Conservation (phyloP, 1,140 invertebrate species). For the Philotrypesis tridentata region DNA sequence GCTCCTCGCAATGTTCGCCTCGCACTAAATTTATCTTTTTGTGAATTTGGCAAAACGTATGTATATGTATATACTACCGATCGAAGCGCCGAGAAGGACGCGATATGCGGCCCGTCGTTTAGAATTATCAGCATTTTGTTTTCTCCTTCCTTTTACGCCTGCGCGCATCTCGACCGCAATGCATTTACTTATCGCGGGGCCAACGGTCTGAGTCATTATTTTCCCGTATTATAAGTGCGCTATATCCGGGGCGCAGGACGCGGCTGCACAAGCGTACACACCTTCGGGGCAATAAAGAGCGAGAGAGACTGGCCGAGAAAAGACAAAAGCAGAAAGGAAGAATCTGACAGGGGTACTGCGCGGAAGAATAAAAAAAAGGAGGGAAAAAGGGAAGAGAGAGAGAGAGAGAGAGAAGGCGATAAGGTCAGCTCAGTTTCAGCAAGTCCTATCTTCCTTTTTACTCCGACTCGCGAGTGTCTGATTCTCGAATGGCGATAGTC, state of each 20-base stretch:
- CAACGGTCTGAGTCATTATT: neutral
- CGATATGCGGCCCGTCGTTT: too few species aligned
- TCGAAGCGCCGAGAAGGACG: too few species aligned
- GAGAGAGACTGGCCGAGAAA: neutral
- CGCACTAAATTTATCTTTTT: too few species aligned
- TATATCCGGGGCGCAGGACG: too few species aligned
- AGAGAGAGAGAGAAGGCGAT: slow-evolving; percentile 17
- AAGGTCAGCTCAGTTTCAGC: slow-evolving; percentile 26
- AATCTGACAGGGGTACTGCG: neutral
- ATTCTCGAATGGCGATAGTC: slow-evolving; percentile 33
- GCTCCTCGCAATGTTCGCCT: too few species aligned
- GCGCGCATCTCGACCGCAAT: too few species aligned
- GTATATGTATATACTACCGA: too few species aligned
- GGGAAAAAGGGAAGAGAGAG: neutral
- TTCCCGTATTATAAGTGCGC: neutral
- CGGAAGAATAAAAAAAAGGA: neutral
- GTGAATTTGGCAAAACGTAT: too few species aligned
- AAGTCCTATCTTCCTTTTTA: neutral
- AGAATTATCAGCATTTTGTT: too few species aligned
- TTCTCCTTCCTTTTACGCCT: too few species aligned
- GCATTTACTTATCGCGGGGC: neutral
- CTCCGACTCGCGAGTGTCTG: slow-evolving; percentile 13
- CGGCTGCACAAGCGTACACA: neutral
- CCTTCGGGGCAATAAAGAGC: neutral
- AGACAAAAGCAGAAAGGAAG: slow-evolving; percentile 18